phyloP scores from a whole-genome alignment of 1,140 invertebrate genomes.

The Magallana angulata region DNA sequence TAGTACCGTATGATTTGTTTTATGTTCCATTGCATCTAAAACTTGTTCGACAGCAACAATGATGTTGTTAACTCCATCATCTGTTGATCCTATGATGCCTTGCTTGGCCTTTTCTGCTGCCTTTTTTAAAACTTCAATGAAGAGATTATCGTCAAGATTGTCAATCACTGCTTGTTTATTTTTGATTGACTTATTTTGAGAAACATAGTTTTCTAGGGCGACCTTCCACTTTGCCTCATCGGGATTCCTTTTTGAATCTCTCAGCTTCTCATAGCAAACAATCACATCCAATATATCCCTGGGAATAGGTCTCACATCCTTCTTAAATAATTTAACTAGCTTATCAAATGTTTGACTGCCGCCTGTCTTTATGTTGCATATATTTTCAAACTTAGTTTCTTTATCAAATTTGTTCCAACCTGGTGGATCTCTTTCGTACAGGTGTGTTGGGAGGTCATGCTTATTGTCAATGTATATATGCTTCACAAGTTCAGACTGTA shows the following conservation, averaged over 20 bases:
- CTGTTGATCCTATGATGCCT: no score
- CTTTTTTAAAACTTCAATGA: no score
- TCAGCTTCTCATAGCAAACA: not conserved
- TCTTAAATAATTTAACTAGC: not conserved
- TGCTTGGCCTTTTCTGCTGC: no score
- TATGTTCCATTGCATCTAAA: no score
- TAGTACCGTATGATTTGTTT: no score
- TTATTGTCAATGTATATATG: not conserved
- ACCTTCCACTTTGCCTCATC: not conserved
- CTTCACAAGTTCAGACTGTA: slow-evolving; percentile 4
- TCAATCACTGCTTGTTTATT: no score
- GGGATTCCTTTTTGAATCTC: not conserved
- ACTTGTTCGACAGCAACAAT: no score
- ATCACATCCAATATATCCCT: not conserved
- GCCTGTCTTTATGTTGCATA: not conserved
- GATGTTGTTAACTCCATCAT: no score
- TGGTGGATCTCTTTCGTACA: not conserved
- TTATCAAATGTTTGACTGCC: not conserved
- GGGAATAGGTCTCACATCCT: not conserved
- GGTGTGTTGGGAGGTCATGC: not conserved
- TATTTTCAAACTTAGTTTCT: slow-evolving; percentile 1
- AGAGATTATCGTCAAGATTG: no score
- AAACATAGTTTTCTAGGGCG: no score
- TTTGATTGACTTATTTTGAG: no score
- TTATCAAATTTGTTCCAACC: not conserved